Conservation (phyloP, 2,113 vertebrate genomes). For the Amblyornis subalaris region DNA sequence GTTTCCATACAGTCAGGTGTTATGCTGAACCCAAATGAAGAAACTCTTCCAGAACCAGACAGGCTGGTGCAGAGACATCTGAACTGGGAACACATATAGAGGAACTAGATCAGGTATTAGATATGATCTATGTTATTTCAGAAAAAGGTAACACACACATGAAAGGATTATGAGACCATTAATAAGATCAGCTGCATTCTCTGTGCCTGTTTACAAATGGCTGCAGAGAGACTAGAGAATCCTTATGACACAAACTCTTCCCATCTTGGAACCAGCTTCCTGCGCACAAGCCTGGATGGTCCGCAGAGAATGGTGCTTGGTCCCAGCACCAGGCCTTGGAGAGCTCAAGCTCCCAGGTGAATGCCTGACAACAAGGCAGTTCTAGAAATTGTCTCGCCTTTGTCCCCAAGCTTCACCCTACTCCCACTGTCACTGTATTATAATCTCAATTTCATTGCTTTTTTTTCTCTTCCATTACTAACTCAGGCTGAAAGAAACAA, state of each 20-base stretch:
- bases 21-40: neutral
- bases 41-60: neutral
- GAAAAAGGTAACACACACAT: neutral
- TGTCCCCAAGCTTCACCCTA: neutral
- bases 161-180: neutral
- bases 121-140: neutral
- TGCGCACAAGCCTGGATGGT: fast-evolving
- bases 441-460: neutral
- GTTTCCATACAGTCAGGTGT: neutral
- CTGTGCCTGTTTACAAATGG: neutral
- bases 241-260: neutral
- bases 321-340: neutral
- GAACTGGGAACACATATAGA: neutral
- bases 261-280: neutral
- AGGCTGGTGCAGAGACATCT: neutral
- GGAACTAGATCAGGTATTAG: neutral
- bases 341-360: neutral
- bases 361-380: neutral
- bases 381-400: neutral
- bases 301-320: neutral
- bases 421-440: neutral
- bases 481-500: neutral
- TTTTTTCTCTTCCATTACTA: neutral
- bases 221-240: neutral
- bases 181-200: neutral